Conservation (phyloP, 2,797 vertebrate species). For the Lepidocolaptes lacrymiger region DNA sequence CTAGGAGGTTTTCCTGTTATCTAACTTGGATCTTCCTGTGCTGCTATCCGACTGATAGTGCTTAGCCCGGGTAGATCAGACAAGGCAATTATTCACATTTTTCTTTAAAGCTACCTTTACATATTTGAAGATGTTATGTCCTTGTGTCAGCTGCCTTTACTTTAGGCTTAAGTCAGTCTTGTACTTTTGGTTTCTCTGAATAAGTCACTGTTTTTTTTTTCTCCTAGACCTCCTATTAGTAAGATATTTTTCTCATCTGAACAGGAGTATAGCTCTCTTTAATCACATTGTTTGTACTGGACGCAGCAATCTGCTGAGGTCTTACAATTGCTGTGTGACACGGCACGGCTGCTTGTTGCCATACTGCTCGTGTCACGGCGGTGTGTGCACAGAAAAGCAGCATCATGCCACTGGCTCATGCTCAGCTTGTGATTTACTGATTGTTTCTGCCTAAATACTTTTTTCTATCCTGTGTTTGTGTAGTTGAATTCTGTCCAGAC, state of each 20-base stretch:
- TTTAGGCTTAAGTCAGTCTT: not conserved
- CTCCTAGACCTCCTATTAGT: not conserved
- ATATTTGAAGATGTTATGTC: not conserved
- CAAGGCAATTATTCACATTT: not conserved
- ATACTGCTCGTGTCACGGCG: not conserved
- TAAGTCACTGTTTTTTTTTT: not conserved
- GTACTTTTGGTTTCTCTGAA: not conserved
- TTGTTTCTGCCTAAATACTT: not conserved
- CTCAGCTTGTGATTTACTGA: not conserved
- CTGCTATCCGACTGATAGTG: not conserved
- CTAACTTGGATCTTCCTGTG: not conserved
- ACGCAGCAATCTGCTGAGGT: not conserved
- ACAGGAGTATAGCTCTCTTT: not conserved
- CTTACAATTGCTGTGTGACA: not conserved
- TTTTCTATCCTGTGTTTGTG: not conserved
- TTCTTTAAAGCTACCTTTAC: not conserved
- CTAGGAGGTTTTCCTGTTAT: not conserved
- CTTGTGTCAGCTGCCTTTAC: not conserved
- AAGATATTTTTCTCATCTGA: not conserved
- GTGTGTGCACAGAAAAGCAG: not conserved
- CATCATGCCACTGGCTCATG: not conserved
- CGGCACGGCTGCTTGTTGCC: not conserved
- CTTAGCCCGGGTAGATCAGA: not conserved
- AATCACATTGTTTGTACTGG: not conserved
- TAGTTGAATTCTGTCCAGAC: not conserved